These are phyloP conservation scores for Colaptes auratus DNA, from an alignment of 2,113 vertebrate species.

Conservation along the genomic window DNA sequence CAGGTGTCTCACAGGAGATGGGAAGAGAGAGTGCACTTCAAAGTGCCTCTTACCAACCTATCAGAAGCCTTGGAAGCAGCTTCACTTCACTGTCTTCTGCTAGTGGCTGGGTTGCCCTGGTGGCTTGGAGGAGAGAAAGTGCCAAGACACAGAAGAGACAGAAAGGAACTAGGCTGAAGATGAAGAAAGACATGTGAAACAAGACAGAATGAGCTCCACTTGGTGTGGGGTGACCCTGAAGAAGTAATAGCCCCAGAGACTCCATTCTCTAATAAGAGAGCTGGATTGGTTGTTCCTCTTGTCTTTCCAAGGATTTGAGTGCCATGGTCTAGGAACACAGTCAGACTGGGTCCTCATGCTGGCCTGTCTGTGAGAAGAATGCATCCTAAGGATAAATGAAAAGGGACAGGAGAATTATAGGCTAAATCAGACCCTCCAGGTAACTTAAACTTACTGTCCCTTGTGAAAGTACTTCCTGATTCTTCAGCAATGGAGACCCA, in stretches of 20 bases:
- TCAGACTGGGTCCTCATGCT: neutral
- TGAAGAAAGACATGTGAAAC: neutral
- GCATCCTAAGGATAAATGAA: neutral
- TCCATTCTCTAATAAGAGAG: neutral
- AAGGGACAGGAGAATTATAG: neutral
- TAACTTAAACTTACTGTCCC: neutral
- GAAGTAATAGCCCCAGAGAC: neutral
- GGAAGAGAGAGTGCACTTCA: neutral
- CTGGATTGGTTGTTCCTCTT: neutral
- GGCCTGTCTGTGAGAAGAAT: neutral
- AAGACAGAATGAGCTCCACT: neutral
- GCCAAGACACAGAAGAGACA: neutral
- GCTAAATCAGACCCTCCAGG: neutral
- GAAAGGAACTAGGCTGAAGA: neutral
- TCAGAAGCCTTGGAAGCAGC: neutral
- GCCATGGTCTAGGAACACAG: neutral
- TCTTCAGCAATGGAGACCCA: neutral
- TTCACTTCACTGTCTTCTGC: neutral
- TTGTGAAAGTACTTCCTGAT: neutral
- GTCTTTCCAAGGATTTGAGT: neutral
- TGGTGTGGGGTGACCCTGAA: neutral
- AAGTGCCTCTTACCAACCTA: neutral
- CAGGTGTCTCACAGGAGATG: neutral
- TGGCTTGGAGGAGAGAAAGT: neutral
- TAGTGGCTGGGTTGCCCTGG: neutral